phyloP scores from a whole-genome alignment of 2,113 vertebrate genomes.

The Kryptolebias marmoratus region DNA sequence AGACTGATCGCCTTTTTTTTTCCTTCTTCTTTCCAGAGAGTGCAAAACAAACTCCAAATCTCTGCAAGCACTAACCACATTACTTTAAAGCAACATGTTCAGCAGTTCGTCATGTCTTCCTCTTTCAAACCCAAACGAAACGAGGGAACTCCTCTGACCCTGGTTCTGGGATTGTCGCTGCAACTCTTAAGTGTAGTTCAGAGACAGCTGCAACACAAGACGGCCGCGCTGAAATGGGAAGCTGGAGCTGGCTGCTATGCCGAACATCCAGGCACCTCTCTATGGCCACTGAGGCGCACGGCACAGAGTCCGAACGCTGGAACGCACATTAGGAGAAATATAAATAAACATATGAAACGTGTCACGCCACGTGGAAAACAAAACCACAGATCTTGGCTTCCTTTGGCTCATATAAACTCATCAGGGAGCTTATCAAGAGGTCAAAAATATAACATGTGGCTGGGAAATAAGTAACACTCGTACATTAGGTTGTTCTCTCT shows the following conservation, averaged over 20 bases:
- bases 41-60: not conserved
- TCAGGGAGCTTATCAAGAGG: too few species aligned
- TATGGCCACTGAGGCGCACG: constrained; percentile 16
- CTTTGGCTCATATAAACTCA: not conserved
- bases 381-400: not conserved
- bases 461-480: too few species aligned
- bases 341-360: too few species aligned
- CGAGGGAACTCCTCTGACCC: constrained; percentile 6
- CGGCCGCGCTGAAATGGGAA: constrained; percentile 53
- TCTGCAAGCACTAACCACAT: not conserved
- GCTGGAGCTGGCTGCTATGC: constrained; percentile 58
- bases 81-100: too few species aligned
- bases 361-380: too few species aligned
- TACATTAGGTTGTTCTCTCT: too few species aligned
- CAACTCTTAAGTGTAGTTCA: constrained; percentile 38
- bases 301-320: not conserved
- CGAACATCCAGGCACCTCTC: constrained; percentile 49
- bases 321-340: not conserved
- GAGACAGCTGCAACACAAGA: constrained; percentile 59
- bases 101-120: not conserved
- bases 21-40: too few species aligned
- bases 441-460: too few species aligned
- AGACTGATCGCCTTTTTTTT: constrained; percentile 18
- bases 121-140: constrained; percentile 12
- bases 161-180: constrained; percentile 10